Evolutionary conservation across 2,113 vertebrate genomes (phyloP).

Genomic region (Eurystomus gularis): DNA sequence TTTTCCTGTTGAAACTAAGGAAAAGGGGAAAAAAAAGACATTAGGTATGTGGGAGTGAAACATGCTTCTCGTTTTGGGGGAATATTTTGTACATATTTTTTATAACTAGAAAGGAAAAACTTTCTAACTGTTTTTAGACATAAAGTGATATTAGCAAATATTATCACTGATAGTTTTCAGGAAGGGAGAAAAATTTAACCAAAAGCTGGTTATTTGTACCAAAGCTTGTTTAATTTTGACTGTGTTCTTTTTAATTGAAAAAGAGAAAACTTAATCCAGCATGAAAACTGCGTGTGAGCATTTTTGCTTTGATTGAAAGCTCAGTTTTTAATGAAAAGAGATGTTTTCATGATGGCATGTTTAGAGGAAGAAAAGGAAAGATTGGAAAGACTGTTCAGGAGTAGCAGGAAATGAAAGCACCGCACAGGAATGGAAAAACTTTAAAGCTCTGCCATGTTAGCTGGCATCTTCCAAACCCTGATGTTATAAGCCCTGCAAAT

Average conservation of each 20-base stretch:
- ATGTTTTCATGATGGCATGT: background rate
- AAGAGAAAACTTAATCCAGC: background rate
- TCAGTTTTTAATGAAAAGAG: background rate
- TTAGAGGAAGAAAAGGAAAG: background rate
- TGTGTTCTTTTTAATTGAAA: background rate
- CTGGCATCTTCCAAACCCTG: background rate
- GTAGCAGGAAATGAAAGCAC: background rate
- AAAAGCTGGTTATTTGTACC: background rate
- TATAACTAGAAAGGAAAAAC: background rate
- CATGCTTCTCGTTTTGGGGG: background rate
- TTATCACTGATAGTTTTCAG: background rate
- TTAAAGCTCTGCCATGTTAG: background rate
- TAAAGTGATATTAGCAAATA: background rate
- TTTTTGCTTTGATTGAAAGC: background rate
- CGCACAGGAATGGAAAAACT: background rate
- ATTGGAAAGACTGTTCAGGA: background rate
- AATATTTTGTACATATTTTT: background rate
- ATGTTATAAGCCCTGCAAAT: background rate
- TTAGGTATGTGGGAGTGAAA: background rate
- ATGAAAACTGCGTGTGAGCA: background rate
- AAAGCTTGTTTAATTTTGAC: background rate
- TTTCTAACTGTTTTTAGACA: background rate
- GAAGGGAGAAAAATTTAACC: background rate
- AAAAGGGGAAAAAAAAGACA: background rate
- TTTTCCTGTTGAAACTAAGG: slow-evolving; percentile 7